Base-by-base conservation (phyloP, 2,888 invertebrate species). In the Physocephala rufipes region DNA sequence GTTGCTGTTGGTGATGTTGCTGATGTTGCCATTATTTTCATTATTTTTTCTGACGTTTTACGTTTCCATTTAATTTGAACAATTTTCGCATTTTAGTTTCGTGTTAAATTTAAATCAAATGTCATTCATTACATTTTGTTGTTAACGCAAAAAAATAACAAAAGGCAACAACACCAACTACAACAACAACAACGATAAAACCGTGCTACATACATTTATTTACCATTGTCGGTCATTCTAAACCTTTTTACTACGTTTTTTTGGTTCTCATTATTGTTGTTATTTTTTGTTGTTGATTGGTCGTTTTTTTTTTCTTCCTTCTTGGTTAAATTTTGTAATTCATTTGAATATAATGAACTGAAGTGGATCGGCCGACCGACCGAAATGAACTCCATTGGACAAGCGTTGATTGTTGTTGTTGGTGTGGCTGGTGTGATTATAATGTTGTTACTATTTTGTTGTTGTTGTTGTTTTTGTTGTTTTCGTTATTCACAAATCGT, bases 401-500 rank as follows among this genome's bases (percentile, higher is more conserved):
- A 58, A 58, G 58, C 15, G 13, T 12, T 58, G 26, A 12, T 58
- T 58, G 58, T 9, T 36, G 61, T 61, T 16, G 62, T 30, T 62
- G 68, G 9, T 62, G 12, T 68, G 61, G 67, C 45, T 68, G 28
- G 30, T 51, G 64, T 47, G 19, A 36, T 28, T 16, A 3, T 12
- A 26, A 24, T 24, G 58, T 12, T 12, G 21, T 24, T 69, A 49
- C 30, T 28, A 36, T 63, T 65, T 19, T 62, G 24, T 13, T 63
- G 62, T 30, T 21, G 21, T 43, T 36, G 13, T 15, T 30, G 62
- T 63, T 63, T 19, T 63, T 63, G 9, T 1, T 49, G n/a, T 63
- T 63, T 16, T 28, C 12, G 13, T 30, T 67, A 28, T 61, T 59
- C 49, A 58, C 74, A 71, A 69, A 75, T n/a, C 72, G 73, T 74